A percentile compares a stretch with the other conserved stretches of the same genome.
Evolutionary conservation across 1,140 invertebrate genomes (phyloP).

Genomic region (Panonychus citri): DNA sequence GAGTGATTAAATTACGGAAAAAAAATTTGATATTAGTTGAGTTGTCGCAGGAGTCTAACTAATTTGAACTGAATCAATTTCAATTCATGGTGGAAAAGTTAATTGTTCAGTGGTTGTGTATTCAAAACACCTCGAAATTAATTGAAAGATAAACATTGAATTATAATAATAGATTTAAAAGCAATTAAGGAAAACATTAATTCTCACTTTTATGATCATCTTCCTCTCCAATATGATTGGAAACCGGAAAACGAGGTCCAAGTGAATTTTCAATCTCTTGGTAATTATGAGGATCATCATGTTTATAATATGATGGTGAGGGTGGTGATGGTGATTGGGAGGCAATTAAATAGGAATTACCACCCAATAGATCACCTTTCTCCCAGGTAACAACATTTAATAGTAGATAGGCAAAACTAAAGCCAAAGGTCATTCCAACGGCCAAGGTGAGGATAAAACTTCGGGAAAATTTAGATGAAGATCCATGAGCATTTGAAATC

Average conservation of each 20-base stretch:
- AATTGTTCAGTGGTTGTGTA: no score
- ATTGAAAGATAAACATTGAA: no score
- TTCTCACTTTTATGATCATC: constrained; percentile 30
- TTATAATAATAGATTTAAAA: no score
- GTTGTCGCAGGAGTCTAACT: no score
- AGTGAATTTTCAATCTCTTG: constrained; percentile 28
- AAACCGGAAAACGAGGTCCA: constrained; percentile 28
- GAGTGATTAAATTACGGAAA: no score
- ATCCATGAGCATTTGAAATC: neutral
- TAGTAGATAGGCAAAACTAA: constrained; percentile 24
- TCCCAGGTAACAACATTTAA: constrained; percentile 18
- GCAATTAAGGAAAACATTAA: no score
- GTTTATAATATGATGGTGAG: constrained; percentile 2
- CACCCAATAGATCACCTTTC: constrained; percentile 6
- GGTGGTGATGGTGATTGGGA: constrained; percentile 1
- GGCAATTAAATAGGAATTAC: neutral
- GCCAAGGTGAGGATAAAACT: constrained; percentile 16
- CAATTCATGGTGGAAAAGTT: no score
- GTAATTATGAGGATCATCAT: constrained; percentile 33
- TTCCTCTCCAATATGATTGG: constrained; percentile 30
- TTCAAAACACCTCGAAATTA: no score
- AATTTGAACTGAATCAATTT: no score
- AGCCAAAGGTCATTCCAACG: constrained; percentile 22
- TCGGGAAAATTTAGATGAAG: constrained; percentile 5
- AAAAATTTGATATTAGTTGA: no score